Evolutionary conservation across 1,140 invertebrate genomes (phyloP).

Genomic region (Aphelenchoides besseyi): DNA sequence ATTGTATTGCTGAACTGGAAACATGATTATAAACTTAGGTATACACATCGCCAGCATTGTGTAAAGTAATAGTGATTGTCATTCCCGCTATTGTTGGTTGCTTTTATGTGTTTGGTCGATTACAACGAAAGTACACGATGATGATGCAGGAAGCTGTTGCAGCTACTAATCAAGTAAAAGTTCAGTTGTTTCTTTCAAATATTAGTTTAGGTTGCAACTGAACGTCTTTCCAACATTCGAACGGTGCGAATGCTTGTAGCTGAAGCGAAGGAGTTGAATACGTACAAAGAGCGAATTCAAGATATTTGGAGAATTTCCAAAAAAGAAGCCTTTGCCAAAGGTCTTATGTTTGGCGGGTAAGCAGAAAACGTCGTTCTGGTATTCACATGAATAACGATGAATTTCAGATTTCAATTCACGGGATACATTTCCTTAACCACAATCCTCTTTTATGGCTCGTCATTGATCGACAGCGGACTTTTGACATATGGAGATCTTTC

Average conservation of each 20-base stretch:
- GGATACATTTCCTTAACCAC: conserved; percentile 86
- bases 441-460: conserved; percentile 87
- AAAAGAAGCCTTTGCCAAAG: conserved; percentile 80
- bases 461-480: conserved; percentile 76
- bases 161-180: conserved; percentile 59
- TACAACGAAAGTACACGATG: conserved; percentile 79
- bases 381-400: background rate
- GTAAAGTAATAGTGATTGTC: conserved; percentile 77
- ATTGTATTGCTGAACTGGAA: background rate
- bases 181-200: background rate
- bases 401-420: conserved; percentile 79
- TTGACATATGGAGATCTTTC: conserved; percentile 75
- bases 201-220: conserved; percentile 72
- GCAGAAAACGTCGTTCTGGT: conserved; percentile 52
- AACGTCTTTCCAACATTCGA: conserved; percentile 85
- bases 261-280: conserved; percentile 74
- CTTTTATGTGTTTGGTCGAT: conserved; percentile 83
- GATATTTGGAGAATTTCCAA: conserved; percentile 77
- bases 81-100: conserved; percentile 81
- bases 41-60: conserved; percentile 82
- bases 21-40: conserved; percentile 55
- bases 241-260: conserved; percentile 88
- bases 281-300: conserved; percentile 72
- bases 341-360: conserved; percentile 86
- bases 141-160: conserved; percentile 73